A percentile compares a stretch with the other conserved stretches of the same genome.
phyloP scores from a whole-genome alignment of 92 coral and sea anemone species.

The Epizoanthus scotinus region DNA sequence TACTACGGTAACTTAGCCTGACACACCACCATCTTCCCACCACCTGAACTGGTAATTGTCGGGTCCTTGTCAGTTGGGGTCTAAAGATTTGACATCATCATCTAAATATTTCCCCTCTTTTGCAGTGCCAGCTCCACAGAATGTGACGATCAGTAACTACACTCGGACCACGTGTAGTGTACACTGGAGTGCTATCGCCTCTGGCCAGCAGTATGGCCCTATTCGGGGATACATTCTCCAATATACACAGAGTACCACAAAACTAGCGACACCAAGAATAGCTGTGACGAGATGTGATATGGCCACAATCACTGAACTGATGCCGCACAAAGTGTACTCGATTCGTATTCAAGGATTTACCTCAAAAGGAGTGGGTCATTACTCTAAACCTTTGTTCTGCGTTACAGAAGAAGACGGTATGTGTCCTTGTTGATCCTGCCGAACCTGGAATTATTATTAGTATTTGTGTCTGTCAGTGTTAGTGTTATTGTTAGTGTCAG shows the following conservation, averaged over 20 bases:
- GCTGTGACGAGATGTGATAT: neutral
- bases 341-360: constrained; percentile 3
- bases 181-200: neutral
- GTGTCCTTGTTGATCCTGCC: neutral
- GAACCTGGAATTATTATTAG: no score
- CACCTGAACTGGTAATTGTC: no score
- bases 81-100: no score
- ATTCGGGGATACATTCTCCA: neutral
- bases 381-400: neutral
- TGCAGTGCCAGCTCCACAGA: constrained; percentile 10
- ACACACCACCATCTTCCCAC: no score
- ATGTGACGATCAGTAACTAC: neutral
- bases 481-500: no score
- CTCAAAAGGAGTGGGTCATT: constrained; percentile 5
- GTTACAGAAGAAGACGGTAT: constrained; percentile 4
- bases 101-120: neutral
- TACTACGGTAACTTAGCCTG: no score
- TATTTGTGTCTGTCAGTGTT: no score
- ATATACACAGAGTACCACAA: neutral
- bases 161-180: neutral
- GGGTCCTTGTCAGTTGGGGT: no score
- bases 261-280: neutral
- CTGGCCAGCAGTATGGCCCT: neutral
- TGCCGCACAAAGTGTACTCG: constrained; percentile 1
- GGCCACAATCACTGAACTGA: neutral